These are phyloP conservation scores for Apostichopus leukothele DNA, from an alignment of 53 echinoderm and acorn worm species.

Conservation along the genomic window DNA sequence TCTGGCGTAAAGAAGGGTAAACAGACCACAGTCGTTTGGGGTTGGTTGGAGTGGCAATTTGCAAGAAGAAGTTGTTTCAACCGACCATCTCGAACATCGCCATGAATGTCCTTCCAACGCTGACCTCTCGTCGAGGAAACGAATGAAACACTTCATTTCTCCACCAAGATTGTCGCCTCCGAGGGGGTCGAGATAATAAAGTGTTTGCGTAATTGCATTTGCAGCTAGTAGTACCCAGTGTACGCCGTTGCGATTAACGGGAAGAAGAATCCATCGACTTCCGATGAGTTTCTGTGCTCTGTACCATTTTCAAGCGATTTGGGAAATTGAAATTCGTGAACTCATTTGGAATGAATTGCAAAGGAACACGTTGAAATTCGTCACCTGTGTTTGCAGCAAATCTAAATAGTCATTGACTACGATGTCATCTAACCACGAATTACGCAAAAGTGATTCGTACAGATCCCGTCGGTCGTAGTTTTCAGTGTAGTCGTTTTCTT, in stretches of 20 bases:
- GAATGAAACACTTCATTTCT: neutral
- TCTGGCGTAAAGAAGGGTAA: neutral
- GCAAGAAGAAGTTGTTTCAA: neutral
- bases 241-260: neutral
- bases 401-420: conserved; percentile 24
- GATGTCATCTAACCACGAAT: neutral
- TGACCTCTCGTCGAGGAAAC: neutral
- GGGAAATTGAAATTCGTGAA: neutral
- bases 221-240: conserved; percentile 20
- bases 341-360: conserved; percentile 17
- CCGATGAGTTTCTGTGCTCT: neutral
- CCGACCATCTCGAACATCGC: neutral
- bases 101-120: neutral
- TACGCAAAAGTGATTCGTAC: neutral
- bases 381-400: neutral
- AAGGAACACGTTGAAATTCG: neutral
- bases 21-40: conserved; percentile 3
- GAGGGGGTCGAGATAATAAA: conserved; percentile 13
- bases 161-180: neutral
- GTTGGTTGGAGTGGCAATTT: conserved; percentile 10
- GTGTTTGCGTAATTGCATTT: neutral
- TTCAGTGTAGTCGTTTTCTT: no score
- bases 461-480: neutral
- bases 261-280: neutral
- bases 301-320: neutral